Base-by-base conservation (phyloP, 2,797 vertebrate species). In the Mormyrus proboscirostris region DNA sequence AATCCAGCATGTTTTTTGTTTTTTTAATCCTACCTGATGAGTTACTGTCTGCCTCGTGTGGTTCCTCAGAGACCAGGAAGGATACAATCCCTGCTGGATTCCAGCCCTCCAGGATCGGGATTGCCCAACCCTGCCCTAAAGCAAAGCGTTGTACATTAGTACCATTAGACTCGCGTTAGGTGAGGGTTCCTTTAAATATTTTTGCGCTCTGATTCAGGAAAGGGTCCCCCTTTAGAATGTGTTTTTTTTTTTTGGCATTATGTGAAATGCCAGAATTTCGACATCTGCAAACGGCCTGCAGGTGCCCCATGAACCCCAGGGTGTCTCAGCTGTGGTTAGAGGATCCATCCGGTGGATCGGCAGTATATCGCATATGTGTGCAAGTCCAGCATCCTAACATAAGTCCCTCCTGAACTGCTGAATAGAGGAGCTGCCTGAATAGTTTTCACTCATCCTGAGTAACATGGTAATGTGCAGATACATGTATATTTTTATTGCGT, bases 361-460 rank as follows among this genome's bases (percentile, higher is more conserved):
- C 69, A 38, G 69, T 73, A 38, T 73, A 6, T 73, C 3, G 4
- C 33, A 38, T 73, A 38, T 38, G 73, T 19, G 16, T 76, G 73
- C 14, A 16, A 41, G 73, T 38, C 33, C 22, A 33, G 25, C 62
- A 69, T 25, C 62, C 73, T 76, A 76, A 19, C 41, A 76, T 76
- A 38, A 41, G 12, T 41, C 38, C 16, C 33, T 76, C 38, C 73
- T 44, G 38, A 44, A 41, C 6, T 5, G 29, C 69, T 44, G 38
- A 76, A 41, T 19, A 76, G 33, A 38, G 73, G 16, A 38, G 44
- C n/a, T 25, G 47, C 47, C 29, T 51, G 19, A n/a, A 50, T 90
- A n/a, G 88, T 86, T 91, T 84, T 90, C 69, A 91, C 73, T 19
- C 38, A 76, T 44, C 38, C 38, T 50, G 79, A 49, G 5, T 19